Evolutionary conservation across 2,113 vertebrate genomes (phyloP), one percentile per base, ranked within the genome.

Genomic region (Paratilapia polleni): DNA sequence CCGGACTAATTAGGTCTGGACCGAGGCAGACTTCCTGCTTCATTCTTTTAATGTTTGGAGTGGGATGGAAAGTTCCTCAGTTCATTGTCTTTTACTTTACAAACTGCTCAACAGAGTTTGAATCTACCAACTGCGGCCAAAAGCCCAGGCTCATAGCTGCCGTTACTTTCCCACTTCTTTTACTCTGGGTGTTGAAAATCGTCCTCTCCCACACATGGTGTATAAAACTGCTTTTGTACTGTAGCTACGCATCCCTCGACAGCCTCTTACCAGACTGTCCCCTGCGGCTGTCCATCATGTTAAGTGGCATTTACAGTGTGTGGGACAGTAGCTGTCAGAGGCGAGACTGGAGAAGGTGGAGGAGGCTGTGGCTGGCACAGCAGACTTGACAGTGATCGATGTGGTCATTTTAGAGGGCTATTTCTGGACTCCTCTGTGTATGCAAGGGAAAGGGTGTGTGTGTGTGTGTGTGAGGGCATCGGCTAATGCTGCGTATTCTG

Each of bases 371-470:
- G 81, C 79, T 88, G 62, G 70, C 82, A 88, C 84, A 38, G 85
- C 83, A 57, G 58, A 82, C 80, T 8, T 80, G 89, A 90, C 90
- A 80, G 82, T 92, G 93, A 95, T 93, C 58, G 81, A 93, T 93
- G 60, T 59, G 82, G 78, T 91, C 87, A 83, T 90, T 94, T 92
- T 81, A 80, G 15, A 64, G 41, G 41, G 82, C 92, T 94, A 93
- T 94, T 93, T 93, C 60, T 85, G 80, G 84, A 90, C 75, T 43
- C 20, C 2, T 43, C 31, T 74, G 43, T 77, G 58, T 75, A 15
- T 61, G 54, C 78, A 1, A 36, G 24, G 26, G 17, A 58, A 20
- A 9, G 26, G 38, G 6, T 58, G 26, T 47, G 26, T 4, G 34
- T 24, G 47, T 36, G 24, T 74, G 43, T 68, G 17, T 34, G 52